These are phyloP conservation scores for Mormyrus proboscirostris DNA, from an alignment of 2,797 vertebrate species.

Conservation along the genomic window DNA sequence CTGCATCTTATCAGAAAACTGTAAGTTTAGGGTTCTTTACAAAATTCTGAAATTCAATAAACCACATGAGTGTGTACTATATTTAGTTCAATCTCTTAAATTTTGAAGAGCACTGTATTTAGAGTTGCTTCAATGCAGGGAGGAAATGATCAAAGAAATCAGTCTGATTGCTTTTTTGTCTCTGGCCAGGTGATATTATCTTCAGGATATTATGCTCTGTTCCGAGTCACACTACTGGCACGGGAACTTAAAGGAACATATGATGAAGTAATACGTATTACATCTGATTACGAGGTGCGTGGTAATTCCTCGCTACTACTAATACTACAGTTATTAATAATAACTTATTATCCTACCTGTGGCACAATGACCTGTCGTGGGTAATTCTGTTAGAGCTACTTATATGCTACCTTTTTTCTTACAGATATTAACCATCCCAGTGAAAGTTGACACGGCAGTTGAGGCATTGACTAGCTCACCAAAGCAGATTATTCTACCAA, in stretches of 20 bases:
- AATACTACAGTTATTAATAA: not conserved
- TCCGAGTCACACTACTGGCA: conserved; percentile 82
- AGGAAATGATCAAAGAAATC: not conserved
- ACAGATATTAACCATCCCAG: conserved; percentile 92
- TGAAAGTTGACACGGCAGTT: conserved; percentile 88
- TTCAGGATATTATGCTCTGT: conserved; percentile 87
- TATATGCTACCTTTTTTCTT: conserved; percentile 1
- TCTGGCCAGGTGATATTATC: conserved; percentile 76
- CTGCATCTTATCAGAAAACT: conserved; percentile 72
- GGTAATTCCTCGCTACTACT: not conserved
- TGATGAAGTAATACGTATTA: conserved; percentile 89
- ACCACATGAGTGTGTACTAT: not conserved
- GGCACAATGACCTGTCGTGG: not conserved
- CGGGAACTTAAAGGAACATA: conserved; percentile 83
- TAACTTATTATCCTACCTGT: not conserved
- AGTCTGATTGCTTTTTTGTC: not conserved
- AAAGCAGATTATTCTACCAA: conserved; percentile 78
- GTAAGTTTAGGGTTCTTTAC: conserved; percentile 51
- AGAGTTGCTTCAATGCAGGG: not conserved
- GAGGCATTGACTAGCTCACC: conserved; percentile 83
- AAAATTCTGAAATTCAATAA: not conserved
- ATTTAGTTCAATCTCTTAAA: not conserved
- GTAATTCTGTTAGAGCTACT: not conserved
- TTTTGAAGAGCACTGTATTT: not conserved
- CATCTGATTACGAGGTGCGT: conserved; percentile 90